Evolutionary conservation across 2,888 invertebrate species (phyloP), one percentile per base, ranked within the genome.

Genomic region (Idaea dimidiata): DNA sequence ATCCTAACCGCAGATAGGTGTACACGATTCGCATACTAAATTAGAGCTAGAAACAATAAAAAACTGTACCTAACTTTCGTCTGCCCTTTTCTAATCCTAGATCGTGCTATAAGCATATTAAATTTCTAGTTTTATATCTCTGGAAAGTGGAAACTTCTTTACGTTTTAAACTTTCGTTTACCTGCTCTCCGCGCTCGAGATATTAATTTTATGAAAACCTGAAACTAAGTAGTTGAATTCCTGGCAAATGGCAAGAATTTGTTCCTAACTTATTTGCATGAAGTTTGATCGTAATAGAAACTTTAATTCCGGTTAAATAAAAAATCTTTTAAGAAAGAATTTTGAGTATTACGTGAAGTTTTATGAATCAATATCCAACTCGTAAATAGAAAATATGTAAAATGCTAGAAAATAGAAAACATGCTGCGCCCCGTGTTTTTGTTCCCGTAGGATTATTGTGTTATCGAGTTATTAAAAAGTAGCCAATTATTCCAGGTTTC

Each of bases 191-290:
- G 75, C 74, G 75, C 70, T 75, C 70, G 73, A 78, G 82, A 84
- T 87, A 88, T 87, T 88, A 87, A 86, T 87, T 85, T 88, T 82
- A 84, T 82, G 81, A 84, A 87, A 85, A 81, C 73, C 72, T 66
- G 66, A 14, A 54, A 59, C 60, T 58, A 59, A 65, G 77, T 77
- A 76, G 75, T 74, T 75, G 71, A 83, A 83, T 73, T 83, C 81
- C 65, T 76, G 70, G 77, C 72, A 78, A 82, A 83, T 80, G 75
- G 72, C 78, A 24, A 77, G 77, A 76, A 79, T 80, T 76, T 76
- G 72, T 70, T 73, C 70, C 76, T 69, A 62, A 70, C 66, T 63
- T 67, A 66, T 72, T 71, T 72, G 62, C 63, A 65, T 64, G 61
- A 72, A 75, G 71, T 75, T 77, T 69, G 58, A 62, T 65, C 61